phyloP scores from a whole-genome alignment of 2,113 vertebrate species.

The Cacatua alba region DNA sequence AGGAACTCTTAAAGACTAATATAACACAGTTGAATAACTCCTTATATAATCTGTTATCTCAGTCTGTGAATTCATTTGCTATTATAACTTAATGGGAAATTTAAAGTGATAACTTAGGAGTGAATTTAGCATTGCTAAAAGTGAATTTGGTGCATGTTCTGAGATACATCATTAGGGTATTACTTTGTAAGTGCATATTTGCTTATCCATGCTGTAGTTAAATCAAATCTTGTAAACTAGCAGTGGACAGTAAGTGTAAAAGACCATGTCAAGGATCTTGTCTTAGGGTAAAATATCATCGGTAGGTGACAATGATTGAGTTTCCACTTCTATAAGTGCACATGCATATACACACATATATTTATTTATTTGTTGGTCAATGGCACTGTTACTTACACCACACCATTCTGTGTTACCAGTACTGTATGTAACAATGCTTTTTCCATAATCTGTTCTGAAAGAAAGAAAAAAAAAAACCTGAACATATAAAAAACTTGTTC shows the following conservation, averaged over 20 bases:
- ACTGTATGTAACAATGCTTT: not conserved
- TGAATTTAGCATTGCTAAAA: not conserved
- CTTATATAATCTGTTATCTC: not conserved
- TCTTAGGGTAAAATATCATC: not conserved
- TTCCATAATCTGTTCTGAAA: not conserved
- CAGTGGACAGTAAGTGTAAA: not conserved
- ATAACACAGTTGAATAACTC: not conserved
- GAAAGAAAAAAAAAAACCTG: not conserved
- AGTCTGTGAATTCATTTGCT: not conserved
- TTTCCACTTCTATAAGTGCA: not conserved
- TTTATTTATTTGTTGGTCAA: not conserved
- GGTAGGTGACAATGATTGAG: not conserved
- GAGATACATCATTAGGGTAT: not conserved
- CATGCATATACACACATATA: not conserved
- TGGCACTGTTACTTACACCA: not conserved
- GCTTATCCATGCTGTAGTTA: not conserved
- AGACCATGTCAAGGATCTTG: not conserved
- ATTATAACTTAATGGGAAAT: not conserved
- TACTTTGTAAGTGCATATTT: not conserved
- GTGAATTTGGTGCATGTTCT: not conserved
- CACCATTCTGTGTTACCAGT: not conserved
- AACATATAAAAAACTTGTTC: not conserved
- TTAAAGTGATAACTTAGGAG: not conserved
- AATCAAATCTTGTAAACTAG: not conserved
- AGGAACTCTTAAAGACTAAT: not conserved